Evolutionary conservation across 2,113 vertebrate species (phyloP), one percentile per base, ranked within the genome.

Genomic region (Coreoperca whiteheadi): DNA sequence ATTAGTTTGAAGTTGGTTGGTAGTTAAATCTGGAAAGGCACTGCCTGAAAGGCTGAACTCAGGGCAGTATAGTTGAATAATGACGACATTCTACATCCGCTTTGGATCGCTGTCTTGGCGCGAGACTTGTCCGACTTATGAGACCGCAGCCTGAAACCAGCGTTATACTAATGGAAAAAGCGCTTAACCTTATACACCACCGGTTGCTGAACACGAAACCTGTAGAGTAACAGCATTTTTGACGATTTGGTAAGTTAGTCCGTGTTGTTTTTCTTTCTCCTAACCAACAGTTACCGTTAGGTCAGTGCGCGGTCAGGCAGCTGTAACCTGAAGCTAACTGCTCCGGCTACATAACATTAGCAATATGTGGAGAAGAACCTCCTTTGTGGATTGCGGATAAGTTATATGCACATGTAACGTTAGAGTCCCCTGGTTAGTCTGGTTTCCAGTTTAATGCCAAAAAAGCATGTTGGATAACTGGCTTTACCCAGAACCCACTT

Each of bases 51-150:
- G 0, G 0, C 51, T 0, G 11, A 41, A 21, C 18, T 20, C 54
- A 59, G 89, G 88, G 69, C 25, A 18, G 0, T 8, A 0, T 10
- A 9, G 0, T 16, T 16, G 4, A 15, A 5, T n/a, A n/a, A 12
- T 82, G 79, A 89, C 84, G 63, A 43, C 37, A 78, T 77, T 84
- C 83, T 46, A 82, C 85, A 53, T 94, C 93, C 89, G 86, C 12
- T 82, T 66, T 43, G 11, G 23, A 77, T 77, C 39, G 20, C 30
- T 46, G 46, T 74, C 18, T 94, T 94, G 92, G 93, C 93, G 93
- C 88, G 89, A 85, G 76, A 84, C 69, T 88, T 86, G 82, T 81
- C 18, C 0, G 6, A 9, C 10, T 21, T 21, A 32, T 1, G 21
- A 18, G 4, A 34, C 51, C 6, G 32, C 12, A 7, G 25, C 2